A percentile compares a stretch with the other conserved stretches of the same genome.
These are phyloP conservation scores for Adelges cooleyi DNA, from an alignment of 1,140 invertebrate genomes.

Conservation along the genomic window DNA sequence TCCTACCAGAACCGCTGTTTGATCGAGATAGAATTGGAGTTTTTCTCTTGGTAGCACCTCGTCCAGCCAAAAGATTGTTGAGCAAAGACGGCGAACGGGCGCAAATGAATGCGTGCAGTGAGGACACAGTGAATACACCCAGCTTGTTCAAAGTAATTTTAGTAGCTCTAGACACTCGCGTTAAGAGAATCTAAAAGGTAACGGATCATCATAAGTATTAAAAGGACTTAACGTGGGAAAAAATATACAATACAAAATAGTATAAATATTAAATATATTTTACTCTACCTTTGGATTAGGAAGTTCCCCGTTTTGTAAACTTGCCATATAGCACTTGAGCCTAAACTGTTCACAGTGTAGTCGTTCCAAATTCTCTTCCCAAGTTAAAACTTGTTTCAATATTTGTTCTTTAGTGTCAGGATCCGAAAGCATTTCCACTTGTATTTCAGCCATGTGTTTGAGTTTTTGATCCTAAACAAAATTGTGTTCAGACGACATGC, in stretches of 20 bases:
- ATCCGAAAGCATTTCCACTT: slow-evolving; percentile 87
- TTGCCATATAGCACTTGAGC: slow-evolving; percentile 91
- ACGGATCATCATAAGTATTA: background rate
- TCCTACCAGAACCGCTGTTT: slow-evolving; percentile 70
- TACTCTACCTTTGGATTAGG: slow-evolving; percentile 95
- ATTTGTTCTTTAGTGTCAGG: slow-evolving; percentile 82
- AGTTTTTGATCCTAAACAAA: slow-evolving; percentile 47
- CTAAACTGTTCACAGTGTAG: slow-evolving; percentile 94
- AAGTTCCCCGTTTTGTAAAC: slow-evolving; percentile 85
- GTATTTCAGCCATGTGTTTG: slow-evolving; percentile 94
- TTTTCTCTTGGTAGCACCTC: slow-evolving; percentile 75
- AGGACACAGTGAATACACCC: slow-evolving; percentile 94
- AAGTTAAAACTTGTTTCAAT: slow-evolving; percentile 81
- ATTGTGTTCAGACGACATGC: background rate
- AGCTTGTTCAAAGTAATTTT: slow-evolving; percentile 89
- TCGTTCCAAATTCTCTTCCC: slow-evolving; percentile 93
- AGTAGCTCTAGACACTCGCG: slow-evolving; percentile 86
- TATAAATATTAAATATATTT: background rate
- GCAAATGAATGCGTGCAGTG: slow-evolving; percentile 95
- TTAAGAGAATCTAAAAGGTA: slow-evolving; percentile 69
- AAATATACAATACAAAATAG: background rate
- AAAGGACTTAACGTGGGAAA: background rate
- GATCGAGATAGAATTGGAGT: slow-evolving; percentile 77
- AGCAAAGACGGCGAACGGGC: slow-evolving; percentile 83
- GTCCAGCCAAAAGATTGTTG: slow-evolving; percentile 80